Conservation (phyloP, 2,113 vertebrate genomes). For the Oceanites oceanicus region DNA sequence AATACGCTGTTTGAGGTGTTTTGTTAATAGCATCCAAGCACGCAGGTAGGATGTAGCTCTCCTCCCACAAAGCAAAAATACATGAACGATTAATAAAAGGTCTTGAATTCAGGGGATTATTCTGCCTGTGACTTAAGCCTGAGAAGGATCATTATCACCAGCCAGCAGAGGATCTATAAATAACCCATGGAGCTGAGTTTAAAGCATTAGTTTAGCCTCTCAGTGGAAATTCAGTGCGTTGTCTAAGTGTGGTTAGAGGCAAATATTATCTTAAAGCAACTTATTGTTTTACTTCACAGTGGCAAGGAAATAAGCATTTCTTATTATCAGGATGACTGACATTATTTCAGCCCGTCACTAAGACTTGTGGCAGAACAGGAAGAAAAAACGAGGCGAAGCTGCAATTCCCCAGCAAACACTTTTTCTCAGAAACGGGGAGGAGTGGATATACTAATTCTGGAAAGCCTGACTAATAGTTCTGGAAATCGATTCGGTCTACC, state of each 20-base stretch:
- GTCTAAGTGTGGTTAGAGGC: constrained; percentile 36
- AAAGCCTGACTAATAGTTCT: background rate
- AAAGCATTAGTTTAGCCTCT: constrained; percentile 15
- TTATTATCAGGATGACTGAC: background rate
- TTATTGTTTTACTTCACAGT: constrained; percentile 45
- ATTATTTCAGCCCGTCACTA: background rate
- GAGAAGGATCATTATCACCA: constrained; percentile 40
- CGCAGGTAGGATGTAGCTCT: background rate
- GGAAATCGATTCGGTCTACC: background rate
- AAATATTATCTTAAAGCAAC: constrained; percentile 21
- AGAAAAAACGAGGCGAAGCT: background rate
- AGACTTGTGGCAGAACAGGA: background rate
- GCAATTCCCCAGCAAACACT: background rate
- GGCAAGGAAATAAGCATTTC: constrained; percentile 6
- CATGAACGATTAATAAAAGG: constrained; percentile 35
- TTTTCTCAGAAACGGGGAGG: background rate
- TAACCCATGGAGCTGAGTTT: background rate
- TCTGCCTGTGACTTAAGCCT: constrained; percentile 41
- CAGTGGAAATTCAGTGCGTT: background rate
- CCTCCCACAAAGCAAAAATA: background rate
- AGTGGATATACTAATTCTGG: background rate
- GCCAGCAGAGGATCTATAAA: constrained; percentile 49
- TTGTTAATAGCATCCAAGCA: background rate
- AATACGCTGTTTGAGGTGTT: background rate
- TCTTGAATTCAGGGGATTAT: constrained; percentile 30